A percentile compares a stretch with the other conserved stretches of the same genome.
Conservation (phyloP, 2,888 invertebrate genomes). For the Galerucella nymphaeae region DNA sequence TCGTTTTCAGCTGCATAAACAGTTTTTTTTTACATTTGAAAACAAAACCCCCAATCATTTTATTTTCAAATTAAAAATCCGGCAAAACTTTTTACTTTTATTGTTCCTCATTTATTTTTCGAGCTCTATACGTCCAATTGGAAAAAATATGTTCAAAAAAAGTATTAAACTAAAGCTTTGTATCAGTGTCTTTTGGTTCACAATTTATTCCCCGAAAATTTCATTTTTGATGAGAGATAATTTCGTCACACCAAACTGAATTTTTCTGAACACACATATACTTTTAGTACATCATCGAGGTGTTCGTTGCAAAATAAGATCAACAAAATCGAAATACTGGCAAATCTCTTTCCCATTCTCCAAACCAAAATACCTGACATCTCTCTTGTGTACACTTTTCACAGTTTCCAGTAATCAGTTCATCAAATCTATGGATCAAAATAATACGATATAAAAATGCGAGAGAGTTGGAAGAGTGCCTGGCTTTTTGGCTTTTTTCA, state of each 20-base stretch:
- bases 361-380: conserved; percentile 8
- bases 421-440: conserved; percentile 48
- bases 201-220: background rate
- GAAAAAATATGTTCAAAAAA: too few relatives aligned
- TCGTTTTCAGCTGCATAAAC: conserved; percentile 13
- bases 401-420: conserved; percentile 49
- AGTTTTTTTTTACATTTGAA: conserved; percentile 1
- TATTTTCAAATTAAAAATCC: background rate
- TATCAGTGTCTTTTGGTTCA: background rate
- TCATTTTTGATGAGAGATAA: background rate
- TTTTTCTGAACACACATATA: conserved; percentile 5
- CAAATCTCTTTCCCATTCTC: conserved; percentile 6
- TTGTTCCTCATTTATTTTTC: too few relatives aligned
- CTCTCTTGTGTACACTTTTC: conserved; percentile 12
- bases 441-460: conserved; percentile 49
- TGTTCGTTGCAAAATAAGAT: conserved; percentile 8
- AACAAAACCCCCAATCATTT: background rate
- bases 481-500: conserved; percentile 42
- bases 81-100: background rate
- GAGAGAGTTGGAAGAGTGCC: conserved; percentile 37
- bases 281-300: background rate
- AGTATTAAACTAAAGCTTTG: too few relatives aligned
- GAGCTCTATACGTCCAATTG: too few relatives aligned
- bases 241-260: background rate
- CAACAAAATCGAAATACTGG: conserved; percentile 11